A percentile compares a stretch with the other conserved stretches of the same genome.
phyloP scores from a whole-genome alignment of 2,113 vertebrate genomes.

The Manacus vitellinus region DNA sequence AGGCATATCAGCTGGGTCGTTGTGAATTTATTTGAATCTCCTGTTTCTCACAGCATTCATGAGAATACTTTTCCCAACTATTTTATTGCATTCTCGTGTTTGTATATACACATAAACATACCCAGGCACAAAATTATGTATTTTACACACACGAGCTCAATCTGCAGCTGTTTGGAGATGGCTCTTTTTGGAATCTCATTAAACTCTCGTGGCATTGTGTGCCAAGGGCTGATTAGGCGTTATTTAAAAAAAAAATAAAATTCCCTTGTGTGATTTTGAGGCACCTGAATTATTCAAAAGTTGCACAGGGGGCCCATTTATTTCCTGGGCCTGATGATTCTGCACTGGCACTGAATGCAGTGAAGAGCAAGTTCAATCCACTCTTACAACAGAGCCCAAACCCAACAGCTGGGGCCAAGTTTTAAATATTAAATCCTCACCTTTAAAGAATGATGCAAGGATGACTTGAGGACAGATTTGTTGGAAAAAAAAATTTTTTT shows the following conservation, averaged over 20 bases:
- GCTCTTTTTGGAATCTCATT: slow-evolving; percentile 33
- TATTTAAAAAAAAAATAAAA: background rate
- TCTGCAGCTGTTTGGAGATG: slow-evolving; percentile 26
- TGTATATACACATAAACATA: background rate
- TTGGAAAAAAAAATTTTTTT: too few species aligned
- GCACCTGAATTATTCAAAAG: slow-evolving; percentile 40
- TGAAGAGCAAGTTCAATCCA: background rate
- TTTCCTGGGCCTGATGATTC: background rate
- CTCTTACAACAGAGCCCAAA: background rate
- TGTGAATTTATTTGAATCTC: background rate
- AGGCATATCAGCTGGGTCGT: background rate
- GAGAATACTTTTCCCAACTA: background rate
- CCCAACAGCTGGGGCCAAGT: background rate
- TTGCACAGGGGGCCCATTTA: background rate
- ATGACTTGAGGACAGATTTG: background rate
- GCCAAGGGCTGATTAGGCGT: slow-evolving; percentile 21
- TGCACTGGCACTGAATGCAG: background rate
- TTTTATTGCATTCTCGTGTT: background rate
- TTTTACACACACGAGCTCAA: background rate
- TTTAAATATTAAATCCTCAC: background rate
- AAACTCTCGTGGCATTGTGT: background rate
- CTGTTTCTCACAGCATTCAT: background rate
- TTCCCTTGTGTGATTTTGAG: slow-evolving; percentile 10
- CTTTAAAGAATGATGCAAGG: background rate
- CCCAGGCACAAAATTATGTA: background rate